Conservation (phyloP, 2,797 vertebrate species). For the Otolemur crassicaudatus region DNA sequence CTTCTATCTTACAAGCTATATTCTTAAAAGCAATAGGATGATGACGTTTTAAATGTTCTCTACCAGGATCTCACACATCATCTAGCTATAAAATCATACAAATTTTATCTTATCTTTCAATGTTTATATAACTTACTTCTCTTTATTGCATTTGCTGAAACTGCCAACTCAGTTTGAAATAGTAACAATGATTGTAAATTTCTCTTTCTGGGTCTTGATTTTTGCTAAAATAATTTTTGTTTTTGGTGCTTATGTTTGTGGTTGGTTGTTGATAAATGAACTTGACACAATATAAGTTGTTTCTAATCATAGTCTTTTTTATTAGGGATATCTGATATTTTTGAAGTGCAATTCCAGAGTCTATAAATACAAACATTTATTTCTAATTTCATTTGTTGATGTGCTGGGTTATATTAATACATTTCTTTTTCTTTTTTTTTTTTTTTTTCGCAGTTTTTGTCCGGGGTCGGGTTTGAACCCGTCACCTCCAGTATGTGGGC, state of each 20-base stretch:
- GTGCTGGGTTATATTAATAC: neutral
- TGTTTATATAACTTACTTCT: neutral
- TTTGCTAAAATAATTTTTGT: neutral
- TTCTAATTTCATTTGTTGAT: constrained; percentile 15
- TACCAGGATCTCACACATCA: neutral
- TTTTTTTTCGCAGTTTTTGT: too few relatives aligned
- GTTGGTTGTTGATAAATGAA: neutral
- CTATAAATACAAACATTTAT: neutral
- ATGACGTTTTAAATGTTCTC: neutral
- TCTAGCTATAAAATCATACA: neutral
- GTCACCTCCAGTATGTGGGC: too few relatives aligned
- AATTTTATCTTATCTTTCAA: neutral
- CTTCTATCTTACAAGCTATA: neutral
- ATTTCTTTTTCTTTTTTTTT: neutral
- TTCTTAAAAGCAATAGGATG: neutral
- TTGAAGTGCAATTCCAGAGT: neutral
- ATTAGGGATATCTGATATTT: neutral
- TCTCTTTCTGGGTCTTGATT: constrained; percentile 10
- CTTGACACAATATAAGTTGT: neutral
- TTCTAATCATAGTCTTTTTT: neutral
- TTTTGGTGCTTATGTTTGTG: neutral
- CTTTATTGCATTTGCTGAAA: neutral
- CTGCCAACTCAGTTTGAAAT: neutral
- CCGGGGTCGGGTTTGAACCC: too few relatives aligned
- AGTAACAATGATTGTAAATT: neutral